Evolutionary conservation across 2,797 vertebrate genomes (phyloP), one percentile per base, ranked within the genome.

Genomic region (Falco rusticolus): DNA sequence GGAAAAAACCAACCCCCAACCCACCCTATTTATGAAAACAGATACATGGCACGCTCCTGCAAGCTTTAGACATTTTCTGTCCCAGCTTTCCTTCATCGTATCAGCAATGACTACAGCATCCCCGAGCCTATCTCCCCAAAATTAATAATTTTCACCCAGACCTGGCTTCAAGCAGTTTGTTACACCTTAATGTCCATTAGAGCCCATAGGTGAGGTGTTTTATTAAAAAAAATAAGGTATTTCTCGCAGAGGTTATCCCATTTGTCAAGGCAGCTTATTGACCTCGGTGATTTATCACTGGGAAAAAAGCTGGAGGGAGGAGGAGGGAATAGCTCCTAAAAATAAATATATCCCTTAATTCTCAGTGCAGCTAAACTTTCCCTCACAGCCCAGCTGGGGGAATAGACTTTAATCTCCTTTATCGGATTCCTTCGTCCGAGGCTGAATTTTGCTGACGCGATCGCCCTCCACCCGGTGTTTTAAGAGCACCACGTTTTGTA

Each of bases 31-130:
- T 84, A 87, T 92, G 84, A 72, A 88, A 94, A 91, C 19, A 95
- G 43, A 84, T 0, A 0, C 29, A 53, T 0, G 2, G 84, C 43
- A 65, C 70, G 33, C 0, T 33, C 11, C 65, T 51, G 37, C 0
- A 3, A 95, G 47, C 3, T 33, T 89, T 70, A 83, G 47, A 25
- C 54, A 43, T 72, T 72, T 89, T 45, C 22, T 39, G 89, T 11
- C 57, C 26, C 50, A 64, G 24, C 56, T 86, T 89, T 76, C 41
- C 65, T 70, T 66, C n/a, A 37, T 25, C 0, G 0, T 13, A 41
- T 50, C 53, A 4, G 41, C 12, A 64, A 22, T 1, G 3, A 41
- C 17, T 53, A 45, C 26, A 63, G 70, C 64, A 79, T 54, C 65
- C 41, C 1, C 1, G 59, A 60, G 21, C 10, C 13, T 3, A 0